These are phyloP conservation scores for Heliconius aoede DNA, from an alignment of 2,888 invertebrate genomes.

Conservation along the genomic window DNA sequence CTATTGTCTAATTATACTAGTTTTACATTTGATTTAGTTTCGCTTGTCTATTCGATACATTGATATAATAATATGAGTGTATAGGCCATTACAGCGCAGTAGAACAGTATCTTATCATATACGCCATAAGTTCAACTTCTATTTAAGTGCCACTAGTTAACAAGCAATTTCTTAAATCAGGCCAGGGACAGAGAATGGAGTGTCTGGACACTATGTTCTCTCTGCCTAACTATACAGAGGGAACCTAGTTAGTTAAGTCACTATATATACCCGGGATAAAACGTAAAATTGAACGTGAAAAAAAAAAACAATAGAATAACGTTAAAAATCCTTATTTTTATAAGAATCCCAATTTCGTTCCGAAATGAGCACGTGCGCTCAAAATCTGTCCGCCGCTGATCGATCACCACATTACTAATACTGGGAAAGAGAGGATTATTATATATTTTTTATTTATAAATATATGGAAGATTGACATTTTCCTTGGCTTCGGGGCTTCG, in stretches of 20 bases:
- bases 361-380: slow-evolving; percentile 52
- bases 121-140: no score
- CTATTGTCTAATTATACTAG: background rate
- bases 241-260: no score
- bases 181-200: background rate
- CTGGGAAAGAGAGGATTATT: slow-evolving; percentile 48
- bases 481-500: slow-evolving; percentile 52
- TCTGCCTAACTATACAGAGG: no score
- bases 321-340: slow-evolving; percentile 1
- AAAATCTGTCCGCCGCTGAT: slow-evolving; percentile 57
- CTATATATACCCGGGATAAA: background rate
- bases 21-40: background rate
- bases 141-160: background rate
- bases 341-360: background rate
- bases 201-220: background rate
- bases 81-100: no score
- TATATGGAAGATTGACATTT: slow-evolving; percentile 61
- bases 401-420: slow-evolving; percentile 55
- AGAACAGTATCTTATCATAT: no score
- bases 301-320: background rate
- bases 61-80: no score
- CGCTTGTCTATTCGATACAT: background rate
- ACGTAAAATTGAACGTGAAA: background rate
- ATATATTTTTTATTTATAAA: slow-evolving; percentile 54
- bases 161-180: no score